phyloP scores from a whole-genome alignment of 1,140 invertebrate genomes.

The Zaprionus ghesquierei region DNA sequence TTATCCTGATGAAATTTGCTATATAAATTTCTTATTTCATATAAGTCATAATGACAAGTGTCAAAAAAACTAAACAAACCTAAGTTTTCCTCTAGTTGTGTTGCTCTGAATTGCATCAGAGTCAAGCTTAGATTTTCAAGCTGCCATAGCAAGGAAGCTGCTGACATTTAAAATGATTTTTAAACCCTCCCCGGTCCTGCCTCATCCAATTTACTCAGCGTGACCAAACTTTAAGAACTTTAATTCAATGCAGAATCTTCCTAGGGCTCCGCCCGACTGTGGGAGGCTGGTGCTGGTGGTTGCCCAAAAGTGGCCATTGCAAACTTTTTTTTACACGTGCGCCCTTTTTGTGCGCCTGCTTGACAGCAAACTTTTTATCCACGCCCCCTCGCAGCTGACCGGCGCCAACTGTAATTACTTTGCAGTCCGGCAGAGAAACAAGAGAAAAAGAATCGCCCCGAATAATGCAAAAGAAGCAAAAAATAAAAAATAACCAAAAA shows the following conservation, averaged over 20 bases:
- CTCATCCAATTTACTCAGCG: background rate
- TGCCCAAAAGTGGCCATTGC: slow-evolving; percentile 17
- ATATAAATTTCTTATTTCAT: too few relatives aligned
- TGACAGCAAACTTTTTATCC: slow-evolving; percentile 63
- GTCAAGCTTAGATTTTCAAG: too few relatives aligned
- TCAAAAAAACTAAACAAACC: too few relatives aligned
- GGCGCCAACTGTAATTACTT: slow-evolving; percentile 69
- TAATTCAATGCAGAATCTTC: slow-evolving; percentile 3
- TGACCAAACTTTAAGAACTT: slow-evolving; percentile 22
- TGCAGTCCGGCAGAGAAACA: slow-evolving; percentile 44
- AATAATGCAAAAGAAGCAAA: background rate
- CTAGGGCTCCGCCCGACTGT: too few relatives aligned
- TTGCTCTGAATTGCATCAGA: too few relatives aligned
- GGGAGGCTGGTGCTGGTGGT: too few relatives aligned
- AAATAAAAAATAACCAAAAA: slow-evolving; percentile 15
- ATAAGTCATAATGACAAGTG: too few relatives aligned
- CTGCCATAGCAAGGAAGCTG: too few relatives aligned
- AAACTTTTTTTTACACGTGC: slow-evolving; percentile 59
- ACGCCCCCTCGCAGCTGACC: slow-evolving; percentile 39
- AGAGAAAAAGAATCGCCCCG: background rate
- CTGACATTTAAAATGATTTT: too few relatives aligned
- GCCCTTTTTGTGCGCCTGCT: slow-evolving; percentile 39
- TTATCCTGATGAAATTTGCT: too few relatives aligned
- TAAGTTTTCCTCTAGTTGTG: too few relatives aligned
- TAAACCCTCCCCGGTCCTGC: too few relatives aligned